Base-by-base conservation (phyloP, 1,140 invertebrate species). In the Lanistes nyassanus region DNA sequence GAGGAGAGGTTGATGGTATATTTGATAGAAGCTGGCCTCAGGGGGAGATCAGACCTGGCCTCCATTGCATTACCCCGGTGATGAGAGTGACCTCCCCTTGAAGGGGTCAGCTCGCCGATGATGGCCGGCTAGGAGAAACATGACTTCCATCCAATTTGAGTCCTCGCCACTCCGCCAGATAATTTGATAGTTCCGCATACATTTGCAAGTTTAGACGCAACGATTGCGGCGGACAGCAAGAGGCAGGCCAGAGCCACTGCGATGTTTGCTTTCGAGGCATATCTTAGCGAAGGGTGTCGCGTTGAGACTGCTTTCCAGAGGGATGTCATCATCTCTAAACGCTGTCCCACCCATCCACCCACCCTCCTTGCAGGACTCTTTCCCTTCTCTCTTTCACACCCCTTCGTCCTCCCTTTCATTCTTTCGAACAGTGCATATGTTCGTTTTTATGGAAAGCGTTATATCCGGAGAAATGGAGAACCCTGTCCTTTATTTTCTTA, bases 151-250 rank as follows among this genome's bases (percentile, higher is more conserved):
- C 70, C 70, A 72, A 72, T 72, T 72, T 72, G 70, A 72, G 56
- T 53, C 70, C 70, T 72, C 55, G 36, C 23, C 70, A 62, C 55
- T 37, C 70, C n/a, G 34, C 70, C 55, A 56, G 70, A 72, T 72
- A 72, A 72, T 72, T 72, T 72, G 70, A 72, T 72, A 72, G 70
- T 72, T 56, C 56, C 56, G 70, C 70, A 72, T 72, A 72, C 70
- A 72, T 72, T 72, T 72, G 70, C 70, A 72, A 72, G 70, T 72
- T 70, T 70, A 56, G 68, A 70, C 68, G 68, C 56, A 70, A 70
- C 56, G 68, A 36, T 70, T 13, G 66, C 36, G 39, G 37, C 36
- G 23, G 65, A 42, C n/a, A 36, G n/a, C 9, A 37, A 23, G 36
- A 21, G 19, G 65, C 19, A 23, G 16, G 21, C 36, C 16, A 11